Evolutionary conservation across 2,888 invertebrate genomes (phyloP).

Genomic region (Alviniconcha strummeri): DNA sequence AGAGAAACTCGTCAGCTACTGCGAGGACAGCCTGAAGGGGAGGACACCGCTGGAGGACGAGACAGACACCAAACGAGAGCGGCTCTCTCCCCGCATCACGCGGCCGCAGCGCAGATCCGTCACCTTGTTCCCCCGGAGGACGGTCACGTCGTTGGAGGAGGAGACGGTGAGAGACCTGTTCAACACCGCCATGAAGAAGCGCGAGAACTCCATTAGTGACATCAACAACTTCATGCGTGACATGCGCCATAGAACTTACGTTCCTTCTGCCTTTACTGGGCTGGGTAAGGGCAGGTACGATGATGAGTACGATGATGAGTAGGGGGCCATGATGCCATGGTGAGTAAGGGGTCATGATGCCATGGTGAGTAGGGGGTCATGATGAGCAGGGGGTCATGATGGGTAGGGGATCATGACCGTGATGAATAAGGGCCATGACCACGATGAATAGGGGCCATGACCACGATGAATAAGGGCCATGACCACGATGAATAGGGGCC

Average conservation of each 20-base stretch:
- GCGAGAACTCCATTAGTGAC: neutral
- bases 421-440: no score
- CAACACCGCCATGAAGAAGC: neutral
- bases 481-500: no score
- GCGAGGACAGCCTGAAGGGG: slow-evolving; percentile 35
- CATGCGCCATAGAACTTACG: slow-evolving; percentile 20
- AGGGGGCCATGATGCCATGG: no score
- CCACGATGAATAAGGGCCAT: no score
- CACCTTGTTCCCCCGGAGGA: slow-evolving; percentile 22
- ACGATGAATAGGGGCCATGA: no score
- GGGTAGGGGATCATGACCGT: no score
- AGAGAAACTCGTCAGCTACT: slow-evolving; percentile 60
- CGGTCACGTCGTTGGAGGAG: slow-evolving; percentile 33
- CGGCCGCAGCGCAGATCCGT: slow-evolving; percentile 24
- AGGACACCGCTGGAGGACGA: neutral
- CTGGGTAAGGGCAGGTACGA: neutral
- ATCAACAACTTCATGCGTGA: slow-evolving; percentile 29
- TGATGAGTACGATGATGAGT: no score
- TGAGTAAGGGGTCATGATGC: no score
- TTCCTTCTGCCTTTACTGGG: neutral
- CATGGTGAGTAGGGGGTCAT: no score
- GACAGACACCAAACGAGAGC: neutral
- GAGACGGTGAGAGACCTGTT: slow-evolving; percentile 32
- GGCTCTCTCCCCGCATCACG: slow-evolving; percentile 18
- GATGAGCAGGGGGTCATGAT: no score